Conservation (phyloP, 2,113 vertebrate genomes). For the Xyrauchen texanus region DNA sequence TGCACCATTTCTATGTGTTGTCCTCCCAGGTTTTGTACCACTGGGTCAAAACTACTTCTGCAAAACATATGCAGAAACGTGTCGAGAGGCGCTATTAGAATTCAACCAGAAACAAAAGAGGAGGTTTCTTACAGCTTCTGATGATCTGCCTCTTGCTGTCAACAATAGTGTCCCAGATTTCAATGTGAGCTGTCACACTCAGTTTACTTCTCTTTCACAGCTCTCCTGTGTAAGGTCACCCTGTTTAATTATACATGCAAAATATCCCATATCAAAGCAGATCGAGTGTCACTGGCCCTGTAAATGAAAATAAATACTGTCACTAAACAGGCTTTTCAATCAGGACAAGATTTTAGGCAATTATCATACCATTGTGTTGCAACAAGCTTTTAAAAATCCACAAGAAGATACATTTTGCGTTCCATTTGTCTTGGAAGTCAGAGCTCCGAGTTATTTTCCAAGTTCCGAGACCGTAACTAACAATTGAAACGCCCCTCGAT, state of each 20-base stretch:
- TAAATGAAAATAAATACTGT: constrained; percentile 13
- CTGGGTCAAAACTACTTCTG: constrained; percentile 74
- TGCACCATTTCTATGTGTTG: not conserved
- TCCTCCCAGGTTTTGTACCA: constrained; percentile 71
- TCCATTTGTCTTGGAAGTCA: too few species aligned
- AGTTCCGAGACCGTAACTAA: too few species aligned
- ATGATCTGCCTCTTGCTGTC: constrained; percentile 28
- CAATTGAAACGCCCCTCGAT: too few species aligned
- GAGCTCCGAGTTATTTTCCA: too few species aligned
- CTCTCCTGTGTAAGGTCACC: constrained; percentile 35
- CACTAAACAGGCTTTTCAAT: constrained; percentile 31
- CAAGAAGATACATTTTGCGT: not conserved
- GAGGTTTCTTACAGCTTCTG: constrained; percentile 29
- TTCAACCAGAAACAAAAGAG: constrained; percentile 59
- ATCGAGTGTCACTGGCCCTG: constrained; percentile 41
- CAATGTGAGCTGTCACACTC: constrained; percentile 55
- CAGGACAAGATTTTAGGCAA: constrained; percentile 39
- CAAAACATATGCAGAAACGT: constrained; percentile 70
- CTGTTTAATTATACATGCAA: constrained; percentile 64
- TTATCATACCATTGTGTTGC: constrained; percentile 9
- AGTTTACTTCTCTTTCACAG: not conserved
- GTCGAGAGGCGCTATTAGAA: constrained; percentile 64
- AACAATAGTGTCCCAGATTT: constrained; percentile 35
- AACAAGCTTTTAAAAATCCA: constrained; percentile 13
- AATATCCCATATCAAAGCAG: constrained; percentile 52